Evolutionary conservation across 2,888 invertebrate genomes (phyloP).

Genomic region (Boloria euphrosyne): DNA sequence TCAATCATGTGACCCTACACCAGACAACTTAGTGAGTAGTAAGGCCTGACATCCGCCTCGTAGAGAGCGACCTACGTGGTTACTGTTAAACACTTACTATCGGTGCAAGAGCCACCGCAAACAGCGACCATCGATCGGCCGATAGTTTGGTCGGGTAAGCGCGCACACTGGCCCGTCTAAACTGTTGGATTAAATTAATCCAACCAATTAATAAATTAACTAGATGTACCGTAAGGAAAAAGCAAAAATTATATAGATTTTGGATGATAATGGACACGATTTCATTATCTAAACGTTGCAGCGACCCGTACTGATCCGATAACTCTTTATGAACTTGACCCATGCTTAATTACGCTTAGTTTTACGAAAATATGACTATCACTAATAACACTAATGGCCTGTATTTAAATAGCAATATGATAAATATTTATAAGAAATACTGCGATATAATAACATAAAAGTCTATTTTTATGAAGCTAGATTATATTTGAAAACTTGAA

Average conservation of each 20-base stretch:
- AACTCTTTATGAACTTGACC: conserved; percentile 40
- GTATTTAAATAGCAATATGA: no score
- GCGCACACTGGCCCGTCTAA: no score
- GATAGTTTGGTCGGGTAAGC: no score
- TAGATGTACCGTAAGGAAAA: conserved; percentile 75
- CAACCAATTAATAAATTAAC: conserved; percentile 44
- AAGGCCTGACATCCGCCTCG: conserved; percentile 25
- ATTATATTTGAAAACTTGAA: no score
- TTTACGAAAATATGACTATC: background rate
- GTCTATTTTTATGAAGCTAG: no score
- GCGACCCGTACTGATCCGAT: conserved; percentile 33
- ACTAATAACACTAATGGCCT: no score
- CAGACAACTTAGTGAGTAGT: conserved; percentile 28
- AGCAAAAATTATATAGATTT: conserved; percentile 70
- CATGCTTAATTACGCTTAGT: conserved; percentile 16
- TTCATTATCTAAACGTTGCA: conserved; percentile 27
- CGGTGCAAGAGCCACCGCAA: no score
- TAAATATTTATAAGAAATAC: no score
- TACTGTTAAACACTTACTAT: conserved; percentile 25
- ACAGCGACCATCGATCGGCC: no score
- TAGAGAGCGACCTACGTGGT: conserved; percentile 27
- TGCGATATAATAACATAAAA: no score
- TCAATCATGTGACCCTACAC: conserved; percentile 35
- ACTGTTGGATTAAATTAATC: no score
- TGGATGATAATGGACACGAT: conserved; percentile 8